A percentile compares a stretch with the other conserved stretches of the same genome.
Evolutionary conservation across 2,113 vertebrate species (phyloP).

Genomic region (Phalacrocorax aristotelis): DNA sequence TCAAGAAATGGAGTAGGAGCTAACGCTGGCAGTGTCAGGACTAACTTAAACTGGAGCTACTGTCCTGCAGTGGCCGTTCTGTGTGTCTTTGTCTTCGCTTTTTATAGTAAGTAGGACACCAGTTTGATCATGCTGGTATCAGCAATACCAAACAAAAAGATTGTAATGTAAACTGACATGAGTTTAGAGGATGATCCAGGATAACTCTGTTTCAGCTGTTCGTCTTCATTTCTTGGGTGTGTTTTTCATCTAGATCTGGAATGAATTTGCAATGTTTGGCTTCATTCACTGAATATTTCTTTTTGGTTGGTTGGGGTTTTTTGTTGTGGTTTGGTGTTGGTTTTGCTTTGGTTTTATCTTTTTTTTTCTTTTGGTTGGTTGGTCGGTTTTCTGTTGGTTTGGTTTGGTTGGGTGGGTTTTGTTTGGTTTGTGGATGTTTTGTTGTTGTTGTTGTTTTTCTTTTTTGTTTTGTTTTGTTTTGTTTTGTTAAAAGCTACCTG

Average conservation of each 20-base stretch:
- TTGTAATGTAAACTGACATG: neutral
- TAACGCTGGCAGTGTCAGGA: neutral
- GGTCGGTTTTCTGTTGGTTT: no score
- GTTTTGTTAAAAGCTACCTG: neutral
- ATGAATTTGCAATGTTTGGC: neutral
- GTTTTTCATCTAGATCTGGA: neutral
- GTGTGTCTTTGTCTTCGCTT: neutral
- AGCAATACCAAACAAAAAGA: no score
- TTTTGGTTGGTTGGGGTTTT: no score
- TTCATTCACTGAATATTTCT: neutral
- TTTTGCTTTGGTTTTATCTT: no score
- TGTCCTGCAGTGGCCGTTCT: neutral
- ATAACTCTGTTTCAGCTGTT: neutral
- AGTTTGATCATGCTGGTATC: neutral
- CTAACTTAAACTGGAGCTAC: fast-evolving
- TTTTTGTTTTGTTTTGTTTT: no score
- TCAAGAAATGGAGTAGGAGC: neutral
- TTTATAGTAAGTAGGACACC: fast-evolving
- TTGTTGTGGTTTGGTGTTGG: no score
- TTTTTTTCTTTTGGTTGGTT: no score
- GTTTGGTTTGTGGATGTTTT: no score
- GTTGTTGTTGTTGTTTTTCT: neutral
- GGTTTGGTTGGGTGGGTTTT: no score
- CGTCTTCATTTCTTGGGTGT: neutral
- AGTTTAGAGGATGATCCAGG: neutral